Conservation (phyloP, 2,888 invertebrate species). For the Coelopa pilipes region DNA sequence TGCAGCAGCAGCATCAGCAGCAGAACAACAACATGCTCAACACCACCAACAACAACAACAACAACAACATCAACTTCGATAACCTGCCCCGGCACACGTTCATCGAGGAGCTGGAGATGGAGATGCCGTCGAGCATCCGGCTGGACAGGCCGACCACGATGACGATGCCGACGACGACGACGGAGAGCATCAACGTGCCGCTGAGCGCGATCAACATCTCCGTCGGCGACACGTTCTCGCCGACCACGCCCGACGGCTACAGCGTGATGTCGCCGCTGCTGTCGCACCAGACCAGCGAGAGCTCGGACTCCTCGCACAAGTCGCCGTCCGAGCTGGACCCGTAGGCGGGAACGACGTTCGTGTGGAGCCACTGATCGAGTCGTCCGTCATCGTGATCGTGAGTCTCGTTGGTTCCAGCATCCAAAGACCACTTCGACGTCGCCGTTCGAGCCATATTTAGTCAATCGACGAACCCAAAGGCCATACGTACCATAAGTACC, state of each 20-base stretch:
- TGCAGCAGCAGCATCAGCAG: not conserved
- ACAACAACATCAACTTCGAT: not conserved
- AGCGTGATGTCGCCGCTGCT: slow-evolving; percentile 59
- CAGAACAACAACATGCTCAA: not conserved
- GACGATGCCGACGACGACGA: no score
- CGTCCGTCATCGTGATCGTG: no score
- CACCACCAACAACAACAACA: not conserved
- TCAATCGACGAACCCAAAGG: not conserved
- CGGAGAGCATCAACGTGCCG: no score
- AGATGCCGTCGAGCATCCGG: not conserved
- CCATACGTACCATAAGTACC: not conserved
- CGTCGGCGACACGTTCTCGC: slow-evolving; percentile 39
- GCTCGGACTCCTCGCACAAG: slow-evolving; percentile 37
- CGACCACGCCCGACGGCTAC: slow-evolving; percentile 57
- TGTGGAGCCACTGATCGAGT: slow-evolving; percentile 21
- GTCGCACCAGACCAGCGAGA: slow-evolving; percentile 41
- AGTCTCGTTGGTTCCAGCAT: not conserved
- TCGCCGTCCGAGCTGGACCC: slow-evolving; percentile 32
- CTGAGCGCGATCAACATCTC: slow-evolving; percentile 9
- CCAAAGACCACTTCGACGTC: no score
- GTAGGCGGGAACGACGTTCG: slow-evolving; percentile 43
- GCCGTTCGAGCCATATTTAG: no score
- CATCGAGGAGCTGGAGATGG: slow-evolving; percentile 25
- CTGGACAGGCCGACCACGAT: no score
- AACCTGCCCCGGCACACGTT: slow-evolving; percentile 9